These are phyloP conservation scores for Indri indri DNA, from an alignment of 2,113 vertebrate species.

Conservation along the genomic window DNA sequence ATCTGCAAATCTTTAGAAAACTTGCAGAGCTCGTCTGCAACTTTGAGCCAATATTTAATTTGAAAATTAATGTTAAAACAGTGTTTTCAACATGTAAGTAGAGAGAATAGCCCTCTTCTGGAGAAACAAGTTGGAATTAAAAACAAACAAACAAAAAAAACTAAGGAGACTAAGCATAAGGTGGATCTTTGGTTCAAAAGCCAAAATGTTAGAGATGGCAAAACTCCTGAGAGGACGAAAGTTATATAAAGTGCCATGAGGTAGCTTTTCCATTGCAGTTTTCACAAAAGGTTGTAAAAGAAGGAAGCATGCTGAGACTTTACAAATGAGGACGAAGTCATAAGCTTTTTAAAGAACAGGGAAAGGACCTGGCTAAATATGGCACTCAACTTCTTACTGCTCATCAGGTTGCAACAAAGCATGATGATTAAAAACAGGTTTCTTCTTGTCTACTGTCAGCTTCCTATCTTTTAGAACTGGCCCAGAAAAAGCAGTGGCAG, in stretches of 20 bases:
- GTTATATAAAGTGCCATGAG: slow-evolving; percentile 12
- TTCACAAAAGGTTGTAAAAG: slow-evolving; percentile 41
- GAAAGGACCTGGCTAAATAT: not conserved
- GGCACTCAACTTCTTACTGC: slow-evolving; percentile 21
- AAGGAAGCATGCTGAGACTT: slow-evolving; percentile 29
- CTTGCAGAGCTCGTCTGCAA: not conserved
- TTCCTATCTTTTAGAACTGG: slow-evolving; percentile 39
- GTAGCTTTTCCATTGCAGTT: slow-evolving; percentile 57
- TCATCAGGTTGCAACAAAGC: not conserved
- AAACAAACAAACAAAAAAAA: not conserved
- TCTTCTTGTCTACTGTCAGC: not conserved
- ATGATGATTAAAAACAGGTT: slow-evolving; percentile 2
- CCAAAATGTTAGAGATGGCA: slow-evolving; percentile 1
- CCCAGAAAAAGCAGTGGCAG: not conserved
- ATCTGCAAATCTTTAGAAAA: slow-evolving; percentile 43
- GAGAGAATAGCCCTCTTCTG: not conserved
- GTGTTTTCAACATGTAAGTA: not conserved
- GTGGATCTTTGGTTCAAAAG: slow-evolving; percentile 23
- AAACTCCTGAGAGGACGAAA: not conserved
- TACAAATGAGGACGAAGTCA: slow-evolving; percentile 40
- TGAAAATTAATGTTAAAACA: slow-evolving; percentile 48
- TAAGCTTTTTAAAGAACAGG: slow-evolving; percentile 58
- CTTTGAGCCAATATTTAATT: not conserved
- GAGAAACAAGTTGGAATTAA: slow-evolving; percentile 13
- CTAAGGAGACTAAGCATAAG: not conserved